A percentile compares a stretch with the other conserved stretches of the same genome.
These are phyloP conservation scores for Pantherophis alleghaniensis DNA, from an alignment of 2,797 vertebrate species.

Conservation along the genomic window DNA sequence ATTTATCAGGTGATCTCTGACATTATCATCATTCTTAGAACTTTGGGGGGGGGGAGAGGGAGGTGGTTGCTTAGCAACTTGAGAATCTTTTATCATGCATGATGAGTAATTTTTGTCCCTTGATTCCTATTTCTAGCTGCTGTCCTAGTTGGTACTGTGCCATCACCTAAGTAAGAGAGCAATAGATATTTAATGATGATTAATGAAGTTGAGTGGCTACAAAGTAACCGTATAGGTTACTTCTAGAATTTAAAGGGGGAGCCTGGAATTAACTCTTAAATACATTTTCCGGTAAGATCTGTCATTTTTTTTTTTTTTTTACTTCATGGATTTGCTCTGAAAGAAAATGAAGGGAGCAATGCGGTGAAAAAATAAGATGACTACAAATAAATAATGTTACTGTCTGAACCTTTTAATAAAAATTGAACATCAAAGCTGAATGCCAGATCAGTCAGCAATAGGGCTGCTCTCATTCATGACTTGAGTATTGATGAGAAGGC, in stretches of 20 bases:
- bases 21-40: background rate
- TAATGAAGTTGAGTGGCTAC: background rate
- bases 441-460: background rate
- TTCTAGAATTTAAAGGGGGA: background rate
- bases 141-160: background rate
- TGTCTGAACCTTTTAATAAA: background rate
- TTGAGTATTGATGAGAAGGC: background rate
- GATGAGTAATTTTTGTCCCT: slow-evolving; percentile 5
- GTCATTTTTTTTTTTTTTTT: background rate
- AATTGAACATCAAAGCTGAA: background rate
- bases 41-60: background rate
- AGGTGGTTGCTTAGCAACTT: background rate
- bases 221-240: background rate
- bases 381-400: background rate
- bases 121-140: background rate
- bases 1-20: background rate
- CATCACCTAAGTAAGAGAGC: background rate
- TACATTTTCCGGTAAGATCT: background rate
- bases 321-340: background rate
- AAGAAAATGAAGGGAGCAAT: background rate
- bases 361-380: background rate
- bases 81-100: background rate
- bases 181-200: background rate
- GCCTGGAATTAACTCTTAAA: background rate
- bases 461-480: background rate